Conservation (phyloP, 2,888 invertebrate species). For the Leptarthrus brevirostris region DNA sequence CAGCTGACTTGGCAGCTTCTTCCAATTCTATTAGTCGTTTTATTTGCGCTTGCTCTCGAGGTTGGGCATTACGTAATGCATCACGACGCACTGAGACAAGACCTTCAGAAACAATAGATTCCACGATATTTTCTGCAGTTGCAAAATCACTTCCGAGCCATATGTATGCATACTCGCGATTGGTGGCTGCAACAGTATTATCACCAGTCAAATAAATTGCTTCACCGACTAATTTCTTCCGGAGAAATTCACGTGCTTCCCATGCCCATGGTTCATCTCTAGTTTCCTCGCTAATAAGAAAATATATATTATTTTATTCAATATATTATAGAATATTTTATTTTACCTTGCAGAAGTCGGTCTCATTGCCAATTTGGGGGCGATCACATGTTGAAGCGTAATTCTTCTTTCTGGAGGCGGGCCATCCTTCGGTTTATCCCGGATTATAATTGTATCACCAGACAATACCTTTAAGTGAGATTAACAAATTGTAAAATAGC, state of each 20-base stretch:
- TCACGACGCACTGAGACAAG: conserved; percentile 83
- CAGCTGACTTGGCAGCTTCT: conserved; percentile 87
- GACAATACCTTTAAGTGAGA: conserved; percentile 84
- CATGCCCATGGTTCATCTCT: conserved; percentile 96
- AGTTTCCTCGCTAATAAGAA: conserved; percentile 71
- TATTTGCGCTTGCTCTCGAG: conserved; percentile 75
- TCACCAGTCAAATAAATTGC: conserved; percentile 88
- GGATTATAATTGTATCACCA: conserved; percentile 94
- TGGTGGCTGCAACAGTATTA: conserved; percentile 79
- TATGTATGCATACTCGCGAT: conserved; percentile 89
- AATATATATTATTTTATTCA: too few relatives aligned
- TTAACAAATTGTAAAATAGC: neutral
- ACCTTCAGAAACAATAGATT: conserved; percentile 89
- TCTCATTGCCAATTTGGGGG: conserved; percentile 89
- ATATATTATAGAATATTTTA: neutral
- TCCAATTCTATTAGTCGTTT: conserved; percentile 84
- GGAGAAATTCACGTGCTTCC: conserved; percentile 95
- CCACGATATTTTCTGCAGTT: conserved; percentile 88
- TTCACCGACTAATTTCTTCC: conserved; percentile 92
- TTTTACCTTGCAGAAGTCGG: conserved; percentile 68
- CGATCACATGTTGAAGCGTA: conserved; percentile 88
- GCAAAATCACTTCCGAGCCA: conserved; percentile 84
- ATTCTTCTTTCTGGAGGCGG: conserved; percentile 94
- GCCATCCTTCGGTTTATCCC: conserved; percentile 83
- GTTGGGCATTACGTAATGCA: conserved; percentile 69